These are phyloP conservation scores for Leptura quadrifasciata DNA, from an alignment of 2,888 invertebrate species.

Conservation along the genomic window DNA sequence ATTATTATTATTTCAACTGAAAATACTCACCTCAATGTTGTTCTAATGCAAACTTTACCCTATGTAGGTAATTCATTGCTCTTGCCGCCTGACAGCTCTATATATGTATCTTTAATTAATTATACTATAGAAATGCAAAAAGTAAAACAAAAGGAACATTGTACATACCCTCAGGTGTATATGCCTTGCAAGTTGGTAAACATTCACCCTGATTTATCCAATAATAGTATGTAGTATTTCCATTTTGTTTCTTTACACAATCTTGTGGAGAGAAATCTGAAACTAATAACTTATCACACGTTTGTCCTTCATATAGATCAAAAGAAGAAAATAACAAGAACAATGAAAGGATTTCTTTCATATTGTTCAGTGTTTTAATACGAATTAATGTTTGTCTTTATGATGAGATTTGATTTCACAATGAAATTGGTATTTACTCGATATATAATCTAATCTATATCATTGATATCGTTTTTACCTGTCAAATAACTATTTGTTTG, in stretches of 20 bases:
- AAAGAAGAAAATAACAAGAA: slow-evolving; percentile 7
- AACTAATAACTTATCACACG: slow-evolving; percentile 47
- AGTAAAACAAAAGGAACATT: not conserved
- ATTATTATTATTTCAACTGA: too few relatives aligned
- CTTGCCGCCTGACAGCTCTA: too few relatives aligned
- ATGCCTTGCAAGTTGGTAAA: slow-evolving; percentile 48
- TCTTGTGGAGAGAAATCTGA: slow-evolving; percentile 58
- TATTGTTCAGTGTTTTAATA: not conserved
- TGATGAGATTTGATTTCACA: not conserved
- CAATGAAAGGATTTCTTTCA: slow-evolving; percentile 1
- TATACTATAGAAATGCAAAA: too few relatives aligned
- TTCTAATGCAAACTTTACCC: too few relatives aligned
- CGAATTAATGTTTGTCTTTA: not conserved
- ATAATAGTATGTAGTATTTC: slow-evolving; percentile 47
- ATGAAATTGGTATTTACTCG: not conserved
- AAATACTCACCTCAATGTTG: too few relatives aligned
- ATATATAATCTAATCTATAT: slow-evolving; percentile 8
- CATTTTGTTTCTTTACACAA: slow-evolving; percentile 50
- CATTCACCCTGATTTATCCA: slow-evolving; percentile 43
- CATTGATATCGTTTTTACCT: too few relatives aligned
- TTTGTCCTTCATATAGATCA: slow-evolving; percentile 34
- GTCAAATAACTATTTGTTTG: too few relatives aligned
- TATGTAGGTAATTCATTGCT: too few relatives aligned
- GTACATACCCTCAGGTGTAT: slow-evolving; percentile 46
- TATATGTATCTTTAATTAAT: too few relatives aligned